Percentiles rank a stretch among this genome's conserved stretches.
phyloP scores from a whole-genome alignment of 2,797 vertebrate genomes.

The Perodicticus potto region DNA sequence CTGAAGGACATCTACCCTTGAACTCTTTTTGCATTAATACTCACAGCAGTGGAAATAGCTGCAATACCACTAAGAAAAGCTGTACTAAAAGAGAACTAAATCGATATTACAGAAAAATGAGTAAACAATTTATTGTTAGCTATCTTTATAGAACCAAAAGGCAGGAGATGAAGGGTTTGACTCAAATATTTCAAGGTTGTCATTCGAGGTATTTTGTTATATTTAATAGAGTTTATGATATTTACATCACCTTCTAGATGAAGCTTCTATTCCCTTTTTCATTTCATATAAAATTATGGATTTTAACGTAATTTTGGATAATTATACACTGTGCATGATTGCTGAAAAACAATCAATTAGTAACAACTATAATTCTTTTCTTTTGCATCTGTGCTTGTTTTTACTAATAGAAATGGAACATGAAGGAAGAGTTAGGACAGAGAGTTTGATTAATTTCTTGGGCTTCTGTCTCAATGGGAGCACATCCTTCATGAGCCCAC shows the following conservation, averaged over 20 bases:
- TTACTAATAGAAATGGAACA: conserved; percentile 66
- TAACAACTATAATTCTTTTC: conserved; percentile 61
- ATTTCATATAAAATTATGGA: conserved; percentile 36
- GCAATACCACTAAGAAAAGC: conserved; percentile 68
- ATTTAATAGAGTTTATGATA: conserved; percentile 59
- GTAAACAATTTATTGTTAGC: conserved; percentile 81
- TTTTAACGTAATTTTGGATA: conserved; percentile 72
- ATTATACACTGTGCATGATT: conserved; percentile 46
- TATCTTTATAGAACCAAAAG: conserved; percentile 52
- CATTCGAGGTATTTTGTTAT: neutral
- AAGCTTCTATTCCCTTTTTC: conserved; percentile 29
- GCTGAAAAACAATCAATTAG: conserved; percentile 76
- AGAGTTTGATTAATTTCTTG: conserved; percentile 42
- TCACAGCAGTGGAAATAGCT: conserved; percentile 70
- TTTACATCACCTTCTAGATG: conserved; percentile 35
- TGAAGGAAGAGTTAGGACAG: neutral
- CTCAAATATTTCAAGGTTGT: conserved; percentile 71
- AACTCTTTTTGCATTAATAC: conserved; percentile 80
- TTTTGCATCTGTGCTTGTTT: conserved; percentile 67
- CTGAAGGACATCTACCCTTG: conserved; percentile 79
- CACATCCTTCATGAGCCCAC: conserved; percentile 38
- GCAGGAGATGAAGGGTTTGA: conserved; percentile 68
- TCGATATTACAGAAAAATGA: conserved; percentile 75
- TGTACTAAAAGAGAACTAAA: conserved; percentile 62
- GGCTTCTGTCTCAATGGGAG: conserved; percentile 35